Conservation (phyloP, 2,888 invertebrate species). For the Brachyopa scutellaris region DNA sequence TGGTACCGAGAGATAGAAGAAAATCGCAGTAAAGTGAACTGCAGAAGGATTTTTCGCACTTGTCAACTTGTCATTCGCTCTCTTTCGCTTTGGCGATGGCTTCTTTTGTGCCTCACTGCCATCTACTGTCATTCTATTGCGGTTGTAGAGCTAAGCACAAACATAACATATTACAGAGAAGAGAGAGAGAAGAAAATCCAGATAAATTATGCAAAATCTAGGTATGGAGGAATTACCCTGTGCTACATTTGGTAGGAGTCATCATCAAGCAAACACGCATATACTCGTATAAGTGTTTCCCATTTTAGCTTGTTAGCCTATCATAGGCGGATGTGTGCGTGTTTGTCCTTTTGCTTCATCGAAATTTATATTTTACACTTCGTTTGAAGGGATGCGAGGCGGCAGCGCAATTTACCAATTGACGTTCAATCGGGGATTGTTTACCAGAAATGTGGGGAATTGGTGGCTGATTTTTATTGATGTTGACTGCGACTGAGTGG, state of each 20-base stretch:
- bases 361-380: slow-evolving; percentile 32
- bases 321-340: slow-evolving; percentile 18
- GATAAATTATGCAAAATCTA: slow-evolving; percentile 63
- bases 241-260: not conserved
- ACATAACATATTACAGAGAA: not conserved
- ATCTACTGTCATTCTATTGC: slow-evolving; percentile 53
- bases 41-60: slow-evolving; percentile 71
- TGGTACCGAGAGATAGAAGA: slow-evolving; percentile 29
- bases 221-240: slow-evolving; percentile 4
- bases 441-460: slow-evolving; percentile 18
- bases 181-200: slow-evolving; percentile 28
- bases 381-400: slow-evolving; percentile 3
- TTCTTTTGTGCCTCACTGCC: slow-evolving; percentile 9
- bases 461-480: slow-evolving; percentile 47
- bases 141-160: slow-evolving; percentile 4
- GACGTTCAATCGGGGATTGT: slow-evolving; percentile 55
- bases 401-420: slow-evolving; percentile 26
- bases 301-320: slow-evolving; percentile 47
- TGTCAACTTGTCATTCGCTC: slow-evolving; percentile 23
- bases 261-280: not conserved
- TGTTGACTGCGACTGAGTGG: slow-evolving; percentile 55
- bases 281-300: not conserved
- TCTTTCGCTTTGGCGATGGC: not conserved
- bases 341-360: slow-evolving; percentile 7
- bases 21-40: slow-evolving; percentile 63